These are phyloP conservation scores for Chouioia cunea DNA, from an alignment of 2,888 invertebrate species.

Conservation along the genomic window DNA sequence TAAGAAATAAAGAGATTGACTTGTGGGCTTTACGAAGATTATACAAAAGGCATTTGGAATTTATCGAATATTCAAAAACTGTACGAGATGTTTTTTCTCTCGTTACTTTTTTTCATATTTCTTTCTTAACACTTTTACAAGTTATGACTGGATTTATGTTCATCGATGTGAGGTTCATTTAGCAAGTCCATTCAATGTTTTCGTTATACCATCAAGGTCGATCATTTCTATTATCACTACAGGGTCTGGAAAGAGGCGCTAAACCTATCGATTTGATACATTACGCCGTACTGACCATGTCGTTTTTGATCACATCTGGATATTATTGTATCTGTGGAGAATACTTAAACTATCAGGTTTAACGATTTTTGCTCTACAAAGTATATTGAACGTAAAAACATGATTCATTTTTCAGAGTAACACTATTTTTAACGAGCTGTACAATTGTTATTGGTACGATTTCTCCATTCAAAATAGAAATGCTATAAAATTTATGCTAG, in stretches of 20 bases:
- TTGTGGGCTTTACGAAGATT: background rate
- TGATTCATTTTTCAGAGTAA: background rate
- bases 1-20: background rate
- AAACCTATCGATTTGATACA: constrained; percentile 11
- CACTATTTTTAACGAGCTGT: constrained; percentile 10
- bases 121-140: constrained; percentile 18
- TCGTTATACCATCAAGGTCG: too few relatives aligned
- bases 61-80: constrained; percentile 11
- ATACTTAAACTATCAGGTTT: constrained; percentile 21
- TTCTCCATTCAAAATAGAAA: constrained; percentile 1
- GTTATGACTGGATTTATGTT: constrained; percentile 22
- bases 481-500: constrained; percentile 11
- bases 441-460: constrained; percentile 16
- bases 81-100: constrained; percentile 7
- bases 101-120: constrained; percentile 20
- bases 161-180: constrained; percentile 12
- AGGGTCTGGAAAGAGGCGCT: constrained; percentile 13
- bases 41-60: constrained; percentile 8
- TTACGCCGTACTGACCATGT: constrained; percentile 15
- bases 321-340: constrained; percentile 19
- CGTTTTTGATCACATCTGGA: constrained; percentile 6
- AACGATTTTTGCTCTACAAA: too few relatives aligned
- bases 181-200: too few relatives aligned
- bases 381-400: background rate
- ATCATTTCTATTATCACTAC: background rate